These are phyloP conservation scores for Reinhardtius hippoglossoides DNA, from an alignment of 2,113 vertebrate species.

Conservation along the genomic window DNA sequence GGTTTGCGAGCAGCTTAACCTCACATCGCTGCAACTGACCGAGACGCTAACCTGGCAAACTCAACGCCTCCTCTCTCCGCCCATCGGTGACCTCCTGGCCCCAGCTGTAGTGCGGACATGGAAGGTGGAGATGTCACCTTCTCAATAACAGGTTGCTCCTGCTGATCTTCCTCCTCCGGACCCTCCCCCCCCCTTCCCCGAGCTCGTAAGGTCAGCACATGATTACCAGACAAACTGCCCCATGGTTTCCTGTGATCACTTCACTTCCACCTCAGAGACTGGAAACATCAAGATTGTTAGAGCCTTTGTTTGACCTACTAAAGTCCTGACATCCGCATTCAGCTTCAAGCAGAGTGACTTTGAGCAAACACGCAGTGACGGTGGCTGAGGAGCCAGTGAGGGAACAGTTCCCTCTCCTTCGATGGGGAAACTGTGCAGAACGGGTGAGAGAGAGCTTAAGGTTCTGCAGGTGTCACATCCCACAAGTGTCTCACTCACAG, in stretches of 20 bases:
- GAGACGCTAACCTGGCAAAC: neutral
- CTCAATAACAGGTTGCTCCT: constrained; percentile 50
- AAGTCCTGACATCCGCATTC: neutral
- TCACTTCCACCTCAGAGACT: constrained; percentile 7
- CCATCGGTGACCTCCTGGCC: constrained; percentile 53
- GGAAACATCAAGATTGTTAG: neutral
- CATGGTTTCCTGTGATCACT: constrained; percentile 17
- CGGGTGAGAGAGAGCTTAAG: neutral
- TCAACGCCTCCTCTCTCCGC: constrained; percentile 22
- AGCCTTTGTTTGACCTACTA: neutral
- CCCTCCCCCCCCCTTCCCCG: constrained; percentile 46
- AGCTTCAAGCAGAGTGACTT: neutral
- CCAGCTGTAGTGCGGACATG: constrained; percentile 45
- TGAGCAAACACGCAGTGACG: neutral
- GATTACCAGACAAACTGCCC: constrained; percentile 26
- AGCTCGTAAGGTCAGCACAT: constrained; percentile 45
- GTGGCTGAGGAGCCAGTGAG: neutral
- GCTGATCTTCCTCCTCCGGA: constrained; percentile 48
- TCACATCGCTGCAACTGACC: neutral
- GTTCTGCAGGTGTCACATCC: constrained; percentile 4
- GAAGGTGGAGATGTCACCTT: constrained; percentile 54
- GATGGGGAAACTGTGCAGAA: neutral
- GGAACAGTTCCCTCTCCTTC: neutral
- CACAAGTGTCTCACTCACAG: constrained; percentile 2
- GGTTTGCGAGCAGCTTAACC: constrained; percentile 20